Evolutionary conservation across 2,113 vertebrate species (phyloP), one percentile per base, ranked within the genome.

Genomic region (Myotis yumanensis): DNA sequence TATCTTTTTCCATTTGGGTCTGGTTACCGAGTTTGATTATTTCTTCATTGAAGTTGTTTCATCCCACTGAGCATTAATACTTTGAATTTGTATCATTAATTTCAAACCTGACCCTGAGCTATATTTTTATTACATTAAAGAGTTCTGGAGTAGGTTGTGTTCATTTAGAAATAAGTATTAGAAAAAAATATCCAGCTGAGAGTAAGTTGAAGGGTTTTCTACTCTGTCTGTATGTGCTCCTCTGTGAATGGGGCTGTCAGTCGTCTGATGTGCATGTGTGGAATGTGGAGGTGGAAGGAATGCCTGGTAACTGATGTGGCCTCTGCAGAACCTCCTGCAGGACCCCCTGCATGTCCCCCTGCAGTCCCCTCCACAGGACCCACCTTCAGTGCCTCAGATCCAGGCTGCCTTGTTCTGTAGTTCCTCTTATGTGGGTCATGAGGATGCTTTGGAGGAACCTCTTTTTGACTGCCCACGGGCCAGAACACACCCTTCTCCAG

Each of bases 61-160:
- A 87, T 91, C 92, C 95, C 87, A 84, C 92, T 69, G 90, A 94
- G 93, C 93, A 72, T 90, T 94, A 84, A 72, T 57, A 64, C 94
- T 95, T 93, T 96, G 97, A 96, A 94, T 97, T 72, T 93, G 87
- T 94, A 69, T 95, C 96, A 95, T 96, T 97, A 96, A 95, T 96
- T 96, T 97, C 96, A 16, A 92, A 93, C 96, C 96, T 97, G 95
- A 96, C 96, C 96, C 93, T 95, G 80, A 97, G 96, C 95, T 94
- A 94, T 93, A 62, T 94, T 96, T 96, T 96, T 94, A 97, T 97
- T 96, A 96, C 95, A 96, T 91, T 96, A 95, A 97, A 94, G 93
- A 95, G 52, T 71, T 95, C 87, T 88, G 71, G 80, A 79, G 82
- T 69, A 91, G 94, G 89, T 48, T 75, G 83, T 57, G 77, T 92